Evolutionary conservation across 2,113 vertebrate genomes (phyloP).

Genomic region (Danio rerio): GRCz12tu NC_133177.1:17461501-17462000

Average conservation of each 20-base stretch:
- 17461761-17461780: neutral
- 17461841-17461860: neutral
- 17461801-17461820: neutral
- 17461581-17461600: neutral
- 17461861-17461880: too few species aligned
- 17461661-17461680: neutral
- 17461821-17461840: neutral
- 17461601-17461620: neutral
- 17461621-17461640: neutral
- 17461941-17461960: too few species aligned
- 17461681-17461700: constrained; percentile 7
- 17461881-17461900: too few species aligned
- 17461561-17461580: neutral
- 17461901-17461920: too few species aligned
- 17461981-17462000: too few species aligned
- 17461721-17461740: constrained; percentile 12
- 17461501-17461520: neutral
- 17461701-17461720: neutral
- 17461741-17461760: neutral
- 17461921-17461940: too few species aligned
- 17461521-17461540: neutral
- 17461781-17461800: neutral
- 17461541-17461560: constrained; percentile 2
- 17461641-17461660: neutral
- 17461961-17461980: too few species aligned